Evolutionary conservation across 2,888 invertebrate species (phyloP), one percentile per base, ranked within the genome.

Genomic region (Anoplius nigerrimus): DNA sequence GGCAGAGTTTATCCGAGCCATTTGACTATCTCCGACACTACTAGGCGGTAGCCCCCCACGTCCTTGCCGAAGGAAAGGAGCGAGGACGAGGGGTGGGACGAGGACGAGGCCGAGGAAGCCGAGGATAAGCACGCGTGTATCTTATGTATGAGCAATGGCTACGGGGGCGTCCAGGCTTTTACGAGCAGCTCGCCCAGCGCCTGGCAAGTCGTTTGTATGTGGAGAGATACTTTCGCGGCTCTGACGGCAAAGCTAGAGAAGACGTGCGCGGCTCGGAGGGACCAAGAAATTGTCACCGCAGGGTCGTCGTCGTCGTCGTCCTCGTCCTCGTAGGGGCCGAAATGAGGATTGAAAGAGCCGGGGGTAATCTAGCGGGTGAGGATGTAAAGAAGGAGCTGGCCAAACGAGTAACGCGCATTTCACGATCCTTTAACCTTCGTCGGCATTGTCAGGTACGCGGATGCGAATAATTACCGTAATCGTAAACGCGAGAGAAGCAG

Each of bases 11-110:
- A 74, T 82, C 80, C 81, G 78, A 76, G 75, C 80, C 80, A 84
- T 85, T 82, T 82, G 80, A 76, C 78, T 82, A 81, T 82, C 79
- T 76, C 69, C 58, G 70, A 75, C 80, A 79, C 79, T 81, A 80
- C 76, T 74, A 66, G 65, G 62, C 65, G 65, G 59, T 13, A 13
- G 15, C 27, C 24, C 24, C 16, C 53, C 22, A 15, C 16, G 55
- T 13, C 16, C 57, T 43, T n/a, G 46, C 27, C 22, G 18, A 15
- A 43, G 15, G n/a, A 43, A n/a, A 18, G 27, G 1, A 8, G 46
- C 5, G 42, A 22, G 27, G 34, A 21, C 18, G 13, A 42, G 42
- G n/a, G 51, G 6, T 13, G 18, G 15, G n/a, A 43, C 20, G 20
- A 45, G 1, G 6, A 45, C 5, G 42, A 22, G 27, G 34, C 18